phyloP scores from a whole-genome alignment of 2,888 invertebrate species.

The Acleris laterana region DNA sequence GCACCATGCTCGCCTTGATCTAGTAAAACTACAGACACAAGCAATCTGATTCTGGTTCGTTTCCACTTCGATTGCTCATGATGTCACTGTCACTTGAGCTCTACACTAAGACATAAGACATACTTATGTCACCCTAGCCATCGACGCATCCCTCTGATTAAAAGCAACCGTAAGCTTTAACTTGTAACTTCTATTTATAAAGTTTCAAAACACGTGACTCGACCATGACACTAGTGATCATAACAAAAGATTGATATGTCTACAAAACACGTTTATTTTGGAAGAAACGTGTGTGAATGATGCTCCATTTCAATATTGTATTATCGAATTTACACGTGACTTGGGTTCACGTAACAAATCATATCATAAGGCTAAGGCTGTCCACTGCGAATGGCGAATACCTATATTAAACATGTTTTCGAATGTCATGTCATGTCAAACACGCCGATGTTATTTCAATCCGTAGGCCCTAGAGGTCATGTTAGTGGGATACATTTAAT shows the following conservation, averaged over 20 bases:
- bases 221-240: background rate
- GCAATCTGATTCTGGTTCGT: conserved; percentile 30
- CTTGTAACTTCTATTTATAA: no score
- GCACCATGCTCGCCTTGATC: conserved; percentile 54
- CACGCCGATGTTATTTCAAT: no score
- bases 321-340: no score
- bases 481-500: no score
- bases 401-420: no score
- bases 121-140: background rate
- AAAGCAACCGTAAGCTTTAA: no score
- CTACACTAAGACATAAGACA: conserved; percentile 8
- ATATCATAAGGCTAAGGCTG: no score
- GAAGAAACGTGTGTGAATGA: background rate
- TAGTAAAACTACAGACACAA: conserved; percentile 42
- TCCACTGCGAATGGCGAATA: no score
- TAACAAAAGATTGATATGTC: background rate
- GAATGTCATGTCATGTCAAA: no score
- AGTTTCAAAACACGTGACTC: conserved; percentile 4
- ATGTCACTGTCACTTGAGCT: conserved; percentile 22
- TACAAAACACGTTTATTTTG: conserved; percentile 4
- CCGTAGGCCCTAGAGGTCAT: no score
- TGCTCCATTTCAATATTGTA: no score
- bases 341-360: no score
- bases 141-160: background rate
- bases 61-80: conserved; percentile 17